Base-by-base conservation (phyloP, 1,140 invertebrate genomes). In the Pogonomyrmex barbatus region DNA sequence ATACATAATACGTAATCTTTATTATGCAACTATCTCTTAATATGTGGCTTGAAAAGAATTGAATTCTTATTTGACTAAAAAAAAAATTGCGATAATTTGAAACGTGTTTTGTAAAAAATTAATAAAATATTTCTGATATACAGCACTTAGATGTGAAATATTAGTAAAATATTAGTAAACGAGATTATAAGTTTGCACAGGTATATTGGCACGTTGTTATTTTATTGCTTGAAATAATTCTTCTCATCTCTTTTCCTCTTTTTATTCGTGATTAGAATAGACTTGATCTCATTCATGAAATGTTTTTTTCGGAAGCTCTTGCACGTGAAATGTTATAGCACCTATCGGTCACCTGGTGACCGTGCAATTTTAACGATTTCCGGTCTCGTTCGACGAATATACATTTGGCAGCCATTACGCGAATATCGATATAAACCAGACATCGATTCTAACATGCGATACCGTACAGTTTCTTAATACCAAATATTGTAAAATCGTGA, bases 321-420 rank as follows among this genome's bases (percentile, higher is more conserved):
- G 39, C 12, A n/a, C 47, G 45, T 39, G 30, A 36, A 82, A 12
- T 47, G 50, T 12, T 50, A 67, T 79, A 86, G 17, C 45, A 65
- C 50, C 30, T 36, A 71, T 76, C 17, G 76, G 52, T 56, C 87
- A 78, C 71, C 71, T 76, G 83, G 86, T 77, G 60, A 63, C 50
- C 56, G 71, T 33, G 86, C 62, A 73, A 87, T 84, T 91, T 91
- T 91, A 91, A 91, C 83, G 90, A 91, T 91, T 91, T 91, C 91
- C 88, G 90, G 82, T 87, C 47, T 86, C 62, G 76, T 73, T 85
- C 63, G 68, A 76, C 68, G 50, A 30, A 88, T 89, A 86, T 62
- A 82, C n/a, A 75, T 83, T 76, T 70, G 50, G 65, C 78, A 33
- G 45, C 17, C 30, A 39, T 75, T 88, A 68, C 68, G 75, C 39